Conservation (phyloP, 2,113 vertebrate genomes). For the Petroica traversi region DNA sequence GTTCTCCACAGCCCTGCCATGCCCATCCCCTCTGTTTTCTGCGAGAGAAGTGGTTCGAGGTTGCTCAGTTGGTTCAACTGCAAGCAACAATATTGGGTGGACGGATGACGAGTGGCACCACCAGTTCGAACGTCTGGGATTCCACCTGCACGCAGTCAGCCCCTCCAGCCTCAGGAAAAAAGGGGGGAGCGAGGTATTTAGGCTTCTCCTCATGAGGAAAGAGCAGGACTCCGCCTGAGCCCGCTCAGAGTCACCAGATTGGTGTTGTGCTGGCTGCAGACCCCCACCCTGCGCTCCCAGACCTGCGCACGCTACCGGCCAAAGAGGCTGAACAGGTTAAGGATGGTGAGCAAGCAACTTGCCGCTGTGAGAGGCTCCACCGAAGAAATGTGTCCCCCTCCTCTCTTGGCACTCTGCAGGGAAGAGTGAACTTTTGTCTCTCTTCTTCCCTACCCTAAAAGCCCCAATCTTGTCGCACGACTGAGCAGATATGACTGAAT, state of each 20-base stretch:
- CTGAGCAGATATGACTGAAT: conserved; percentile 98
- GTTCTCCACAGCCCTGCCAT: neutral
- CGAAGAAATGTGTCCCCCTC: conserved; percentile 77
- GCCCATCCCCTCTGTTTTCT: neutral
- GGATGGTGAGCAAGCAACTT: conserved; percentile 84
- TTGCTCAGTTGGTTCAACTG: neutral
- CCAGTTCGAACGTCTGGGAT: neutral
- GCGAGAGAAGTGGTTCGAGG: neutral
- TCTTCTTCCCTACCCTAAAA: conserved; percentile 88
- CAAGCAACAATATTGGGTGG: neutral
- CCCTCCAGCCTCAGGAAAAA: neutral
- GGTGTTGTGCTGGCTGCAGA: neutral
- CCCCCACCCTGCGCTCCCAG: neutral
- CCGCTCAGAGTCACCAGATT: neutral
- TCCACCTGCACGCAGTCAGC: neutral
- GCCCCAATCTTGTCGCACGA: conserved; percentile 91
- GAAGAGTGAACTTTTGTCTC: conserved; percentile 87
- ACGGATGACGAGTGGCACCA: neutral
- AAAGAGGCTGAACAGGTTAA: conserved; percentile 33
- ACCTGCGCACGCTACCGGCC: neutral
- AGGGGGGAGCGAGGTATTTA: neutral
- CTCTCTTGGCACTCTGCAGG: conserved; percentile 83
- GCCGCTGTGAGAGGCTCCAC: conserved; percentile 82
- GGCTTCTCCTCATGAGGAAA: neutral
- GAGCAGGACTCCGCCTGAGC: neutral